Evolutionary conservation across 2,797 vertebrate species (phyloP).

Genomic region (Diplodus puntazzo): DNA sequence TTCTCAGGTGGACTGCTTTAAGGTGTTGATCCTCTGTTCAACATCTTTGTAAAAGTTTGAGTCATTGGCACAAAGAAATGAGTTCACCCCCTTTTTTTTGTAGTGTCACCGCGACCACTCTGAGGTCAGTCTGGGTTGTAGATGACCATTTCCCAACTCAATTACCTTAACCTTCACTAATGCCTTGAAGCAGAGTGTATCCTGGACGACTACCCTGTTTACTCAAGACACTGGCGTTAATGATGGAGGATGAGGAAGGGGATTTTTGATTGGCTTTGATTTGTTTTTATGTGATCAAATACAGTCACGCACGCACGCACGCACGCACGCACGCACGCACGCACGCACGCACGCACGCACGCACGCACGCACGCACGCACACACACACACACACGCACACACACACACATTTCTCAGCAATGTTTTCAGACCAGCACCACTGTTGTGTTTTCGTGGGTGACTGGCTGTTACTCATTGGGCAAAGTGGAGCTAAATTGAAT

Average conservation of each 20-base stretch:
- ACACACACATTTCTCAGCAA: conserved; percentile 41
- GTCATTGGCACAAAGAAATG: neutral
- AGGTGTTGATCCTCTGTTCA: neutral
- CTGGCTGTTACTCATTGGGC: conserved; percentile 25
- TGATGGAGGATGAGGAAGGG: conserved; percentile 33
- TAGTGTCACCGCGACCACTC: conserved; percentile 34
- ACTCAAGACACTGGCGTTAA: conserved; percentile 36
- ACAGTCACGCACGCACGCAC: conserved; percentile 46
- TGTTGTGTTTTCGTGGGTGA: conserved; percentile 33
- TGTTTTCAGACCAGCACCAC: conserved; percentile 33
- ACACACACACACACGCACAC: conserved; percentile 30
- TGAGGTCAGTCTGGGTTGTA: conserved; percentile 43
- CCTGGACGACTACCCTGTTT: conserved; percentile 57
- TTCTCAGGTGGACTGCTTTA: neutral
- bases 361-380: conserved; percentile 43
- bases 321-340: conserved; percentile 12
- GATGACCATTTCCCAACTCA: conserved; percentile 55
- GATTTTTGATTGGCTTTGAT: conserved; percentile 40
- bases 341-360: conserved; percentile 35
- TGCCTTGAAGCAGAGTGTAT: conserved; percentile 53
- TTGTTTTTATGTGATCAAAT: conserved; percentile 51
- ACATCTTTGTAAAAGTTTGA: neutral
- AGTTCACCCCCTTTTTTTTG: conserved; percentile 5
- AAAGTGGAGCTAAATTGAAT: conserved; percentile 64
- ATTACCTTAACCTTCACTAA: conserved; percentile 51